Evolutionary conservation across 2,113 vertebrate genomes (phyloP).

Genomic region (Tyto alba): DNA sequence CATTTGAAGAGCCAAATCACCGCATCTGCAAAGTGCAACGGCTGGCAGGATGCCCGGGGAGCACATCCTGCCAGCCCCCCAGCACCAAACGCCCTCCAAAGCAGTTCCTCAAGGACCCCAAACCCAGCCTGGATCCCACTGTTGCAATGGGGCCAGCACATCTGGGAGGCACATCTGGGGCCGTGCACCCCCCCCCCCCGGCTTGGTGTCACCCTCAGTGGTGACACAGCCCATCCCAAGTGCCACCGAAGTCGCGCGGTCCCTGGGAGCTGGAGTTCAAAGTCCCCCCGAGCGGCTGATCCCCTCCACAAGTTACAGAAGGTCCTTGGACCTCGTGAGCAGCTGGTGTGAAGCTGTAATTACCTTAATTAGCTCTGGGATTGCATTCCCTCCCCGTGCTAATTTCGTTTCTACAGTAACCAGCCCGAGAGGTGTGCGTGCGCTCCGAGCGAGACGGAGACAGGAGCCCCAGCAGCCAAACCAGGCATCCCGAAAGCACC

Average conservation of each 20-base stretch:
- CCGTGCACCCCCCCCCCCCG: background rate
- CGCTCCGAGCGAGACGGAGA: background rate
- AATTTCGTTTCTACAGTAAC: conserved; percentile 72
- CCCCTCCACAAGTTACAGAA: conserved; percentile 62
- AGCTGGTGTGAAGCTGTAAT: conserved; percentile 72
- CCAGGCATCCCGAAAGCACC: background rate
- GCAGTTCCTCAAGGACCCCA: background rate
- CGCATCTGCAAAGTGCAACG: background rate
- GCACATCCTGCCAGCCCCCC: background rate
- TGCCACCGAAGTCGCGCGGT: background rate
- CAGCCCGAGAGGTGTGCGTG: conserved; percentile 41
- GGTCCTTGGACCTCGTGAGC: conserved; percentile 67
- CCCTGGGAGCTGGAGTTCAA: background rate
- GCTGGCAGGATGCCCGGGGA: background rate
- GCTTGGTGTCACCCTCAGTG: background rate
- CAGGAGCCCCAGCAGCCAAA: background rate
- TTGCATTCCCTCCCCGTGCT: conserved; percentile 61
- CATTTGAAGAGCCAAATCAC: background rate
- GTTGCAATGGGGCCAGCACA: background rate
- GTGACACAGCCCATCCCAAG: background rate
- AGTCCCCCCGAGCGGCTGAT: background rate
- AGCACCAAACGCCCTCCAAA: background rate
- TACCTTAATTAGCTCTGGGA: conserved; percentile 72
- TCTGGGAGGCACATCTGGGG: background rate
- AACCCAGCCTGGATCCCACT: background rate